phyloP scores from a whole-genome alignment of 1,140 invertebrate genomes.

The Aphelenchoides fujianensis region DNA sequence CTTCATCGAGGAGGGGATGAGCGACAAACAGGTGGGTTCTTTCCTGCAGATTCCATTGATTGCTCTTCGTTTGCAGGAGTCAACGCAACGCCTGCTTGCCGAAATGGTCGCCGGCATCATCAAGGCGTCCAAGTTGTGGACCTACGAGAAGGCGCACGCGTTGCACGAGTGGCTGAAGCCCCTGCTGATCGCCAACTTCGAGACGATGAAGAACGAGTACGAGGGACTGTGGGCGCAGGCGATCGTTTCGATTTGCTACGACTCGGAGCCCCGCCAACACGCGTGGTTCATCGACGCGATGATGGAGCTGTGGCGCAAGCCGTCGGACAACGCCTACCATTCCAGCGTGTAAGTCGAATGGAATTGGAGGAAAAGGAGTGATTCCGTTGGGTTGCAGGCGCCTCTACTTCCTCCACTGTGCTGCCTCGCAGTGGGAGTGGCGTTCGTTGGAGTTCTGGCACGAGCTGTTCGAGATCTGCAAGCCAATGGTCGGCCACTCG shows the following conservation, averaged over 20 bases:
- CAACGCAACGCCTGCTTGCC: conserved; percentile 76
- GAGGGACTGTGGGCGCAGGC: conserved; percentile 71
- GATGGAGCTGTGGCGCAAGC: conserved; percentile 37
- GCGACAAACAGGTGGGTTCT: conserved; percentile 66
- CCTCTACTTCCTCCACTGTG: conserved; percentile 69
- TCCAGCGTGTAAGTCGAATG: too few species aligned
- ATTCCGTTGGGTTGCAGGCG: too few species aligned
- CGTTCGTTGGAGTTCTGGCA: conserved; percentile 60
- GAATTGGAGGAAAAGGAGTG: too few species aligned
- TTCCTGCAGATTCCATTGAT: too few species aligned
- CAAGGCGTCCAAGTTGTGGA: conserved; percentile 78
- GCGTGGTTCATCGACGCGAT: conserved; percentile 52
- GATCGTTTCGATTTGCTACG: conserved; percentile 14
- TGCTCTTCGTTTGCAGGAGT: too few species aligned
- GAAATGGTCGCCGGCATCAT: conserved; percentile 77
- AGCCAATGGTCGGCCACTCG: conserved; percentile 71
- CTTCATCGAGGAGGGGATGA: conserved; percentile 71
- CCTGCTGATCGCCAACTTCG: conserved; percentile 58
- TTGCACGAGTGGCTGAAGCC: conserved; percentile 64
- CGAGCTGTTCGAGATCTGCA: conserved; percentile 66
- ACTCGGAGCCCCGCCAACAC: conserved; percentile 41
- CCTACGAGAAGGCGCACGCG: conserved; percentile 67
- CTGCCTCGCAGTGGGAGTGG: conserved; percentile 48
- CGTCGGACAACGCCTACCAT: conserved; percentile 50
- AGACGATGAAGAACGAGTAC: conserved; percentile 67